Conservation (phyloP, 1,140 invertebrate genomes). For the Belonocnema kinseyi region DNA sequence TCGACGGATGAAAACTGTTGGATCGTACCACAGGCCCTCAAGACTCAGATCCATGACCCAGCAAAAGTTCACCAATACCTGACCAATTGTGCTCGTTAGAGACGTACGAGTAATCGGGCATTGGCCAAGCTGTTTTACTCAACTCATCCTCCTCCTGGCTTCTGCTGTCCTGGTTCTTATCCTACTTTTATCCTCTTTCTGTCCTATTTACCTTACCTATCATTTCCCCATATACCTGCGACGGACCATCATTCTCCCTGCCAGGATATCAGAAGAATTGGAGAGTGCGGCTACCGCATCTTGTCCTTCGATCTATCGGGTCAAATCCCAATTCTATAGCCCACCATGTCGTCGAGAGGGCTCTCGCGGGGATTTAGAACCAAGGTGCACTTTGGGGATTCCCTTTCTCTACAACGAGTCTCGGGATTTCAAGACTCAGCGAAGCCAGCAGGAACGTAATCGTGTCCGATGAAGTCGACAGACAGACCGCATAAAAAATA, state of each 20-base stretch:
- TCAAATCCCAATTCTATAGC: slow-evolving; percentile 39
- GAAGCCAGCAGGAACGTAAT: slow-evolving; percentile 40
- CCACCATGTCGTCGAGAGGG: slow-evolving; percentile 33
- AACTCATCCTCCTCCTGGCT: slow-evolving; percentile 6
- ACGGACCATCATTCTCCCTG: slow-evolving; percentile 9
- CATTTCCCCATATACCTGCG: slow-evolving; percentile 11
- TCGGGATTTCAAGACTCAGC: slow-evolving; percentile 38
- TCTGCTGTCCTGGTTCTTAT: slow-evolving; percentile 9
- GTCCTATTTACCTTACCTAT: slow-evolving; percentile 2
- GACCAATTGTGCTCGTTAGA: slow-evolving; percentile 30
- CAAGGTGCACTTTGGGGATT: slow-evolving; percentile 39
- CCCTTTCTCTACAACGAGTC: slow-evolving; percentile 34
- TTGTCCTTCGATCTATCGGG: slow-evolving; percentile 39
- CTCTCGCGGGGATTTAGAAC: slow-evolving; percentile 31
- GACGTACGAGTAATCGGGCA: not conserved
- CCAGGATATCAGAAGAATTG: slow-evolving; percentile 37
- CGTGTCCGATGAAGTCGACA: slow-evolving; percentile 28
- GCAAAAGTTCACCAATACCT: slow-evolving; percentile 33
- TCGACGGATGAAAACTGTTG: slow-evolving; percentile 14
- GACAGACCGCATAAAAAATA: slow-evolving; percentile 19
- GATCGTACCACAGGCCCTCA: not conserved
- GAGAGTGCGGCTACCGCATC: slow-evolving; percentile 34
- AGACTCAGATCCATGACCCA: slow-evolving; percentile 8
- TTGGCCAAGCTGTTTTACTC: slow-evolving; percentile 15
- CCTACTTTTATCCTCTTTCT: slow-evolving; percentile 32